These are phyloP conservation scores for Pemphigus obesinymphae DNA, from an alignment of 1,140 invertebrate genomes.

Conservation along the genomic window DNA sequence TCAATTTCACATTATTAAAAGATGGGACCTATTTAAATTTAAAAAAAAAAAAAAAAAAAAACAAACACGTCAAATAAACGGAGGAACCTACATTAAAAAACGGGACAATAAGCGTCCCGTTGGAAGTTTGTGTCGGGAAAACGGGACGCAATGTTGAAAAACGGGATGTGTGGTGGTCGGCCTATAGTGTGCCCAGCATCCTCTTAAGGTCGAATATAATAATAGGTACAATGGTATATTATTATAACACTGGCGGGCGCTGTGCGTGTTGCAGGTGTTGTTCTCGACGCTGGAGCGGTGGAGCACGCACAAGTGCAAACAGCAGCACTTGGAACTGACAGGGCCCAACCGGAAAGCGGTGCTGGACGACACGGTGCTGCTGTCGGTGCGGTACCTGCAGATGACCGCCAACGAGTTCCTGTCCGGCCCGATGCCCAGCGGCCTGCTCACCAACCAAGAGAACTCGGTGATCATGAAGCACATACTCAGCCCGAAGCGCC, in stretches of 20 bases:
- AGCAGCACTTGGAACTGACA: constrained; percentile 59
- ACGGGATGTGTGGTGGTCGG: no score
- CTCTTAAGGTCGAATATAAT: no score
- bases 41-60: no score
- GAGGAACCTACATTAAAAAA: no score
- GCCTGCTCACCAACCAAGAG: constrained; percentile 51
- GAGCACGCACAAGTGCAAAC: constrained; percentile 63
- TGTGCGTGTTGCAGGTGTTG: constrained; percentile 56
- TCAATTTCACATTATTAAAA: no score
- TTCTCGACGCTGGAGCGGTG: constrained; percentile 62
- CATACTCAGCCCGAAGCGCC: constrained; percentile 18
- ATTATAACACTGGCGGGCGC: not conserved
- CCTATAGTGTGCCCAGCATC: no score
- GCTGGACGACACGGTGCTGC: constrained; percentile 59
- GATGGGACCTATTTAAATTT: no score
- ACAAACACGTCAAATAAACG: no score
- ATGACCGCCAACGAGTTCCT: constrained; percentile 61
- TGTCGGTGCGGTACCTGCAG: constrained; percentile 61
- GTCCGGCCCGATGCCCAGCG: constrained; percentile 52
- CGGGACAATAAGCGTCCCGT: no score
- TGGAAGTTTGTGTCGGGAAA: no score
- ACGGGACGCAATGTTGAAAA: no score
- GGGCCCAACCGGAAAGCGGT: constrained; percentile 59
- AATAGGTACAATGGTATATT: not conserved
- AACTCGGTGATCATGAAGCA: constrained; percentile 46